Evolutionary conservation across 2,888 invertebrate species (phyloP).

Genomic region (Priocnemis perturbator): DNA sequence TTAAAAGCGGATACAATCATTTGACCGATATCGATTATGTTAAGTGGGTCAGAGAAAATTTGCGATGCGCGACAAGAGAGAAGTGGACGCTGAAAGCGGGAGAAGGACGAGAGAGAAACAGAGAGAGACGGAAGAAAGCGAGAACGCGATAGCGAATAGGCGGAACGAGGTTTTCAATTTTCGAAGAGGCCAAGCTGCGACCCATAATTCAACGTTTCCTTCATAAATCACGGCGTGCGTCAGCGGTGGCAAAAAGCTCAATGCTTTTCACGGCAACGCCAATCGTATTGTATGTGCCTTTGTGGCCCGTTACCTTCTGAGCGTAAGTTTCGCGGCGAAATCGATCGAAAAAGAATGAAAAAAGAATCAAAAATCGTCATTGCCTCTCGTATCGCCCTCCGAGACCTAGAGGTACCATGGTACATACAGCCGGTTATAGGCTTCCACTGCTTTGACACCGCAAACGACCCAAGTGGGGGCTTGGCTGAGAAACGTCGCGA

Average conservation of each 20-base stretch:
- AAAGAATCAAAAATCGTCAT: neutral
- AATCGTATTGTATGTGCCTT: neutral
- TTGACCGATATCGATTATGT: slow-evolving; percentile 41
- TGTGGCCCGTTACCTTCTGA: slow-evolving; percentile 7
- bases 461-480: too few species aligned
- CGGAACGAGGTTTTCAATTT: slow-evolving; percentile 15
- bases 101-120: slow-evolving; percentile 13
- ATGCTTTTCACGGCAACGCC: slow-evolving; percentile 23
- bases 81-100: neutral
- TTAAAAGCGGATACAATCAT: slow-evolving; percentile 54
- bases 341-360: slow-evolving; percentile 8
- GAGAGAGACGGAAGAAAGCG: neutral
- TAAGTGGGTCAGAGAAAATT: slow-evolving; percentile 21
- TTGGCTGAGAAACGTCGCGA: too few species aligned
- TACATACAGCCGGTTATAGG: too few species aligned
- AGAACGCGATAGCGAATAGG: slow-evolving; percentile 9
- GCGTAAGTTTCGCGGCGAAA: slow-evolving; percentile 18
- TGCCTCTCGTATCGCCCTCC: too few species aligned
- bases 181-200: slow-evolving; percentile 25
- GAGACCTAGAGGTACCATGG: too few species aligned
- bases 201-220: slow-evolving; percentile 36
- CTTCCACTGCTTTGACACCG: too few species aligned
- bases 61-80: neutral
- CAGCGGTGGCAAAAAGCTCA: slow-evolving; percentile 27
- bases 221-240: slow-evolving; percentile 42